Conservation (phyloP, 2,888 invertebrate genomes). For the Trilocha varians region DNA sequence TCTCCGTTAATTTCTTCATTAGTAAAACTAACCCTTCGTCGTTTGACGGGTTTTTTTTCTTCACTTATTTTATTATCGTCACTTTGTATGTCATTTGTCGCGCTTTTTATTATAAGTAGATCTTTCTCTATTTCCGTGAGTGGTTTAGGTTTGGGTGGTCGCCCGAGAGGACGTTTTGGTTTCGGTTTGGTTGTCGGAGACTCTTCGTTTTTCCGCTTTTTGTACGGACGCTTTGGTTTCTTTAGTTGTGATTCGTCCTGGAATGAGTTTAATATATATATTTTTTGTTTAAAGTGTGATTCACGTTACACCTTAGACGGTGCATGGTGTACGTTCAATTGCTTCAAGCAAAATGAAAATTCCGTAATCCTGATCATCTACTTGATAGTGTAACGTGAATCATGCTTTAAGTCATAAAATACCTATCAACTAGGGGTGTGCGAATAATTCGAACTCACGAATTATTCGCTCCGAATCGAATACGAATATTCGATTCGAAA, state of each 20-base stretch:
- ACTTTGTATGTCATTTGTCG: conserved; percentile 42
- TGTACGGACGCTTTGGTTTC: conserved; percentile 47
- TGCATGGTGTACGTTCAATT: too few relatives aligned
- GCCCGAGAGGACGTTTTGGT: conserved; percentile 32
- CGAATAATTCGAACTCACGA: too few relatives aligned
- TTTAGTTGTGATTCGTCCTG: conserved; percentile 54
- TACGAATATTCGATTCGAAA: too few relatives aligned
- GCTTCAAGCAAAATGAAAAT: too few relatives aligned
- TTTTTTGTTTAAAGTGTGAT: too few relatives aligned
- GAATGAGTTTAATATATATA: conserved; percentile 3
- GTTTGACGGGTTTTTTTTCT: conserved; percentile 34
- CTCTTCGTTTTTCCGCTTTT: conserved; percentile 46
- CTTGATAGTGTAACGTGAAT: too few relatives aligned
- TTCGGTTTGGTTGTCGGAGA: conserved; percentile 39
- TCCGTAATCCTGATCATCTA: too few relatives aligned
- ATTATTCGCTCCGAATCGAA: too few relatives aligned
- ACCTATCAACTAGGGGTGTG: too few relatives aligned
- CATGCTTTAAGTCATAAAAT: too few relatives aligned
- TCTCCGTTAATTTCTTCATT: conserved; percentile 24
- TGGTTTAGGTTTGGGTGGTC: conserved; percentile 45
- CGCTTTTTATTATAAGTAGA: conserved; percentile 52
- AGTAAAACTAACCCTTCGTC: conserved; percentile 37
- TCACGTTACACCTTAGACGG: too few relatives aligned
- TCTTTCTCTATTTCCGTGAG: conserved; percentile 61
- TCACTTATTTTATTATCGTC: conserved; percentile 36